Percentiles rank a stretch among this genome's conserved stretches.
These are phyloP conservation scores for Hexactinellida sp. DNA, from an alignment of 37 sponge, comb jelly and placozoan species.

Conservation along the genomic window DNA sequence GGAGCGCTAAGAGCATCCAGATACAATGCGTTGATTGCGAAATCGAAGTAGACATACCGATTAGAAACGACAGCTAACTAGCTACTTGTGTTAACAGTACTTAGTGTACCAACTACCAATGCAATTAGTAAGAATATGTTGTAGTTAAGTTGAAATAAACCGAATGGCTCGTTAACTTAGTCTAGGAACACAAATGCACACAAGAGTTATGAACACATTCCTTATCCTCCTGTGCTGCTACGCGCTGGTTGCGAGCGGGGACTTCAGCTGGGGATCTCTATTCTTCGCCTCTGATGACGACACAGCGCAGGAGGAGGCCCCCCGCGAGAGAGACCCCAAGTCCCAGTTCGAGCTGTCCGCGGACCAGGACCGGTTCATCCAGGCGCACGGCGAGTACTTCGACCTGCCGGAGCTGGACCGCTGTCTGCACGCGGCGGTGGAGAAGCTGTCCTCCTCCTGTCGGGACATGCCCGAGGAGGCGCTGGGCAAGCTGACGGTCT, in stretches of 20 bases:
- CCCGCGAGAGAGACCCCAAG: background rate
- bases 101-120: too few relatives aligned
- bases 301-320: background rate
- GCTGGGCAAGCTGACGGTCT: slow-evolving; percentile 57
- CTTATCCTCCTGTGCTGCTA: background rate
- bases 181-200: too few relatives aligned
- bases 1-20: background rate
- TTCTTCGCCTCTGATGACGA: slow-evolving; percentile 1
- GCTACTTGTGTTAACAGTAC: too few relatives aligned
- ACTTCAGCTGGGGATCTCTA: background rate
- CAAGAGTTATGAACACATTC: background rate
- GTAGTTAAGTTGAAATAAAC: too few relatives aligned
- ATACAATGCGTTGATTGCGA: background rate
- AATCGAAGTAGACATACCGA: background rate
- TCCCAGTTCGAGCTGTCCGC: background rate
- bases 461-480: slow-evolving; percentile 54
- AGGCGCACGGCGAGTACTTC: background rate
- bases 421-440: background rate
- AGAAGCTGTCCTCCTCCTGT: slow-evolving; percentile 27
- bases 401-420: background rate
- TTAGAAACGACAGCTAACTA: background rate
- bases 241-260: background rate
- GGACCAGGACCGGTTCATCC: background rate
- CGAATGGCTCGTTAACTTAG: too few relatives aligned
- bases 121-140: background rate